Base-by-base conservation (phyloP, 1,140 invertebrate species). In the Drosophila tsacasi region DNA sequence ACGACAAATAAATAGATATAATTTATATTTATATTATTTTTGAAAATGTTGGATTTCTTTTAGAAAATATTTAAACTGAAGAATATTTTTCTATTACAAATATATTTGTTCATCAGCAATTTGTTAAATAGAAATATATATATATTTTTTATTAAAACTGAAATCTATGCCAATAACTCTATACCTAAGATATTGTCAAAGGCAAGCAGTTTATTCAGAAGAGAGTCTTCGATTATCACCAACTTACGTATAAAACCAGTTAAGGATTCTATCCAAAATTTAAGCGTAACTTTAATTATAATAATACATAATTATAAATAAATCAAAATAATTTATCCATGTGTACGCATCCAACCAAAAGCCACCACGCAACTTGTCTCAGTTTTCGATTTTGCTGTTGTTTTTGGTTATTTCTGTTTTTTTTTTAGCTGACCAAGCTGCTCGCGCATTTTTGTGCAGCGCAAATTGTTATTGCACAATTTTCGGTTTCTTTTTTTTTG, bases 401-500 rank as follows among this genome's bases (percentile, higher is more conserved):
- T 64, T 40, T 63, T 52, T 15, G 49, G n/a, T 30, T 27, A 55
- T 40, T 61, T 40, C 35, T 27, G 10, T 57, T 52, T 57, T 58
- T 61, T 57, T 58, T 58, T 66, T 49, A 44, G 57, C 66, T 75
- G 69, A 57, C 69, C 80, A 73, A 68, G 61, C 68, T 68, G 57
- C 55, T 73, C 15, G 72, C 83, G 71, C 83, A 86, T 89, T 83
- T 87, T 75, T 84, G 81, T 73, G 81, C 83, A 87, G 84, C 81
- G 82, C 84, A 89, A 89, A 84, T 89, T 89, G 84, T 80, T 84
- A 89, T 89, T 89, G 85, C 85, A 90, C 81, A 90, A 89, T 85
- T 84, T 84, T 84, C 32, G 30, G 23, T 25, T 72, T 10, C 10
- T n/a, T 10, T 52, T 52, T 52, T 50, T 42, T 59, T 35, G 30